Base-by-base conservation (phyloP, 2,888 invertebrate genomes). In the Harmothoe impar region DNA sequence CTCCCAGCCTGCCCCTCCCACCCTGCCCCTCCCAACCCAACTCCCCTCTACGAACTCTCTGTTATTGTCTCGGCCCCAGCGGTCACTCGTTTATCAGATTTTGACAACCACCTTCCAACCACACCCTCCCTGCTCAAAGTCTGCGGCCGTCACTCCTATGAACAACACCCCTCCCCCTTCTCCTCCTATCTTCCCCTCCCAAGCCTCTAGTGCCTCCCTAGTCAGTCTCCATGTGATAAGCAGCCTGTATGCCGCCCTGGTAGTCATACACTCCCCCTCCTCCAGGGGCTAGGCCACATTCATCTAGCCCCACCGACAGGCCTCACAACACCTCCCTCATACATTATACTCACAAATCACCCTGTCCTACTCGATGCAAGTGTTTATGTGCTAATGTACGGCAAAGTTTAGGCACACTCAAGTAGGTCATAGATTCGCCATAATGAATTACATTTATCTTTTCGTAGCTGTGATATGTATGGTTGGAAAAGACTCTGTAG, bases 61-160 rank as follows among this genome's bases (percentile, higher is more conserved):
- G 31, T 72, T 72, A 72, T 72, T 72, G 72, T 72, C 72, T 29
- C 3, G 72, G 29, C 72, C 29, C 25, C 29, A 15, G 15, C n/a
- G 20, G 72, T 29, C 29, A 29, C 29, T 72, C 72, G 31, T 72
- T 15, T 3, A 72, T 72, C 72, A 72, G 72, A 29, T 29, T 72
- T 25, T 72, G 72, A 72, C 72, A 72, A 25, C 72, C 72, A 29
- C 72, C 72, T 29, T 72, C 72, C 72, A n/a, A 72, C 25, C 72
- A 12, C 5, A 3, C 25, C 72, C 72, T 29, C 72, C 62, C 62
- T 15, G 62, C 62, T 62, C 43, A 43, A 43, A 43, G 10, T 43
- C 43, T 43, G 5, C 43, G 3, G 43, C 43, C 3, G 43, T 43
- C 43, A 43, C 10, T 43, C 43, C 3, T 43, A 43, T 43, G 43